Conservation (phyloP, 2,888 invertebrate genomes). For the Eupithecia dodoneata region DNA sequence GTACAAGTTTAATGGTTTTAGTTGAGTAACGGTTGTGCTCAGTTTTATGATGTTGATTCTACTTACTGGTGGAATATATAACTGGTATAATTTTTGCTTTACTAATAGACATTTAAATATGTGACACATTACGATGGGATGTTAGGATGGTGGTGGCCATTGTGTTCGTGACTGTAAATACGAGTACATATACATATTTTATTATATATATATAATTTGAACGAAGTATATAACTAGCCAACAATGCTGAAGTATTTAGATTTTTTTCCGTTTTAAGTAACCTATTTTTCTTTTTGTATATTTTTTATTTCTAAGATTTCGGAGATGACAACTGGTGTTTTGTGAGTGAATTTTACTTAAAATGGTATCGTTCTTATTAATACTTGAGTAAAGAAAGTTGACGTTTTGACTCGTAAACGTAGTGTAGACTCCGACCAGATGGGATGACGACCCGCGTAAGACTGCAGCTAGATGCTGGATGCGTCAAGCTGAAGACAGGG, state of each 20-base stretch:
- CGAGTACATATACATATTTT: too few species aligned
- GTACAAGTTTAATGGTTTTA: not conserved
- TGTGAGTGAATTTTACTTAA: not conserved
- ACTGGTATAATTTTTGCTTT: not conserved
- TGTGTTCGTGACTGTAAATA: not conserved
- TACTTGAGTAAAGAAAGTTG: not conserved
- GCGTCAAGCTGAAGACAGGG: too few species aligned
- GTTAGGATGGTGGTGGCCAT: not conserved
- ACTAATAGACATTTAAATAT: not conserved
- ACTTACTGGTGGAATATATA: not conserved
- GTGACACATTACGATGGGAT: not conserved
- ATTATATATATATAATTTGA: not conserved
- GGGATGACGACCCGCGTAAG: too few species aligned
- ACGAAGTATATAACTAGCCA: not conserved
- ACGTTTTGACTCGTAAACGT: not conserved
- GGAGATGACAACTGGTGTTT: not conserved
- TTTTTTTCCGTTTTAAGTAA: too few species aligned
- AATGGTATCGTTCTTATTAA: not conserved
- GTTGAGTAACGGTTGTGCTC: not conserved
- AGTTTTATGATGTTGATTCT: not conserved
- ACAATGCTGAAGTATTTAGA: too few species aligned
- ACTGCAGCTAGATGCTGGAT: too few species aligned
- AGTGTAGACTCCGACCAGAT: too few species aligned
- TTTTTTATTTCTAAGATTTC: too few species aligned
- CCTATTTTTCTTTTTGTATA: too few species aligned